phyloP scores from a whole-genome alignment of 2,888 invertebrate species.

The Patella pellucida region DNA sequence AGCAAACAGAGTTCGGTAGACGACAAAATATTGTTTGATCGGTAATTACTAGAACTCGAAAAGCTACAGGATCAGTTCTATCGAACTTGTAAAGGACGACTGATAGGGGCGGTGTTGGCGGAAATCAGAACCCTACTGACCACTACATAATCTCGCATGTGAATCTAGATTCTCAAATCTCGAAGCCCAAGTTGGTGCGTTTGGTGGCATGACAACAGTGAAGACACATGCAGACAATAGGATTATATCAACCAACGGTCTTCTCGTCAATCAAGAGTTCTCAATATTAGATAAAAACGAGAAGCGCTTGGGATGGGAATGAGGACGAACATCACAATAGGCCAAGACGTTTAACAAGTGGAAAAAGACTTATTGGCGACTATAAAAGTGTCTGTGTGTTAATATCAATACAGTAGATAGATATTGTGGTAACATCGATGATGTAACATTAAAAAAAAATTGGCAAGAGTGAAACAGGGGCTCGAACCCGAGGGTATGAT shows the following conservation, averaged over 20 bases:
- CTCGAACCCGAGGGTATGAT: no score
- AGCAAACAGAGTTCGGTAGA: no score
- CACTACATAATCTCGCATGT: constrained; percentile 1
- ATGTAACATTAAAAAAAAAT: no score
- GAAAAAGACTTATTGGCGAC: no score
- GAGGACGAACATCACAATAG: not conserved
- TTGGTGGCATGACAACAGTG: constrained; percentile 9
- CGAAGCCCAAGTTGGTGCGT: not conserved
- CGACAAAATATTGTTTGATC: no score
- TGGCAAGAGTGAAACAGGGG: no score
- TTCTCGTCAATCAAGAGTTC: constrained; percentile 2
- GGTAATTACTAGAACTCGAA: not conserved
- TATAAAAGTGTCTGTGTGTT: no score
- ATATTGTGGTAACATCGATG: no score
- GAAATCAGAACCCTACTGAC: no score
- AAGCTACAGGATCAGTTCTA: not conserved
- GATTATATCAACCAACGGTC: constrained; percentile 4
- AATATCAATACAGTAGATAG: no score
- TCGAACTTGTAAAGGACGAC: no score
- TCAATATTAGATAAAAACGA: not conserved
- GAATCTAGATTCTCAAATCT: constrained; percentile 1
- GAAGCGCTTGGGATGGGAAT: not conserved
- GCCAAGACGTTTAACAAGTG: not conserved
- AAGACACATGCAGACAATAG: not conserved
- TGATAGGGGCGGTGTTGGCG: no score